Percentiles rank a stretch among this genome's conserved stretches.
Conservation (phyloP, 2,113 vertebrate genomes). For the Mugil cephalus region DNA sequence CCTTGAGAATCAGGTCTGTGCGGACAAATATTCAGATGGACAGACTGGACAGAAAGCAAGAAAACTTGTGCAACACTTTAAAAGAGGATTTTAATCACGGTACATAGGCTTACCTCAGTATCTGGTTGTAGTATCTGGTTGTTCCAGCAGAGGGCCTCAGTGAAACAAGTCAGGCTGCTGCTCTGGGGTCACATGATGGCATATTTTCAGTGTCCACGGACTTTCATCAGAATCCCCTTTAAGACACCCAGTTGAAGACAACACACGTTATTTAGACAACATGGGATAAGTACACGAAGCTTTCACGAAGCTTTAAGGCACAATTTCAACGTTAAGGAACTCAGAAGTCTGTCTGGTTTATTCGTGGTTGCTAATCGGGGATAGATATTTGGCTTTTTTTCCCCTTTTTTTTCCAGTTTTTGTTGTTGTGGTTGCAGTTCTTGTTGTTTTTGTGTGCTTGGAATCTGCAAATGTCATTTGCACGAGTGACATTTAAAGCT, state of each 20-base stretch:
- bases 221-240: neutral
- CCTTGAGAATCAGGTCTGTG: no score
- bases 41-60: no score
- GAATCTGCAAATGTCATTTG: neutral
- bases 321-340: no score
- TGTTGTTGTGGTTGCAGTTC: no score
- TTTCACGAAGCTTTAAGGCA: neutral
- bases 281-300: neutral
- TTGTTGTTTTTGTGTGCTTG: neutral
- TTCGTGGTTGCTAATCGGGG: neutral
- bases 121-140: neutral
- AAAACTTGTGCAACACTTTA: no score
- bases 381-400: neutral
- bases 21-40: no score
- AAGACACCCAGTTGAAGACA: neutral
- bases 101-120: neutral
- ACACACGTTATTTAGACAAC: neutral
- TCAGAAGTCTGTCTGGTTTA: neutral
- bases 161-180: slow-evolving; percentile 12
- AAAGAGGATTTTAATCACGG: no score
- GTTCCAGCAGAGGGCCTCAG: slow-evolving; percentile 63
- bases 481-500: neutral
- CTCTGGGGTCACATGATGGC: slow-evolving; percentile 13
- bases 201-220: neutral
- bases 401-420: neutral